Evolutionary conservation across 64 coral and sea anemone genomes (phyloP).

Genomic region (Pocillopora verrucosa): DNA sequence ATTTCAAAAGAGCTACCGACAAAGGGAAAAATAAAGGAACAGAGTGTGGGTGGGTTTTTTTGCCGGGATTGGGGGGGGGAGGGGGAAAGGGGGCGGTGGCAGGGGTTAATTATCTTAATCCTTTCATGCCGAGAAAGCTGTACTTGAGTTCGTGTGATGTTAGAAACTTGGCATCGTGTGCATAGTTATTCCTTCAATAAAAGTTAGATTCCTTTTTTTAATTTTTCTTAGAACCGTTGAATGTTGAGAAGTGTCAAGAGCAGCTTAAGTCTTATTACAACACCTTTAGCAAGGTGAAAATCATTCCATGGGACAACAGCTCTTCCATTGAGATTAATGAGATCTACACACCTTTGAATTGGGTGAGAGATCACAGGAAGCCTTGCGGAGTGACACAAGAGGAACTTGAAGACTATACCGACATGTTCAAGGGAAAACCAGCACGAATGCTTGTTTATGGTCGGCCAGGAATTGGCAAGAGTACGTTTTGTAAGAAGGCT

Average conservation of each 20-base stretch:
- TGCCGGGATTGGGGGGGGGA: no score
- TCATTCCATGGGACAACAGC: background rate
- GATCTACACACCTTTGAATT: background rate
- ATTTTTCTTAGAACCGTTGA: background rate
- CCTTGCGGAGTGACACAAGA: background rate
- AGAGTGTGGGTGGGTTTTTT: no score
- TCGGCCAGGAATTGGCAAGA: slow-evolving; percentile 3
- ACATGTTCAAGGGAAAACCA: background rate
- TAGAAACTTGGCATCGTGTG: no score
- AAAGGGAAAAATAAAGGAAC: no score
- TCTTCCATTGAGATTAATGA: background rate
- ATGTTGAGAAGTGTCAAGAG: background rate
- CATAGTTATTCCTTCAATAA: no score
- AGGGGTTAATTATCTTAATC: no score
- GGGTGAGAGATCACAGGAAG: background rate
- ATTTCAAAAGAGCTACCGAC: no score
- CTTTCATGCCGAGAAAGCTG: no score
- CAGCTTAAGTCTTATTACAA: background rate
- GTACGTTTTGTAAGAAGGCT: background rate
- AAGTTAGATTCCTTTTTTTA: no score
- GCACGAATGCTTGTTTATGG: background rate
- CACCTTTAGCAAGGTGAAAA: background rate
- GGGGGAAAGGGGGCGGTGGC: no score
- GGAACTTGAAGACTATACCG: slow-evolving; percentile 3
- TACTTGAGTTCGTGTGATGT: no score